Evolutionary conservation across 2,888 invertebrate species (phyloP).

Genomic region (Capitulum mitella): DNA sequence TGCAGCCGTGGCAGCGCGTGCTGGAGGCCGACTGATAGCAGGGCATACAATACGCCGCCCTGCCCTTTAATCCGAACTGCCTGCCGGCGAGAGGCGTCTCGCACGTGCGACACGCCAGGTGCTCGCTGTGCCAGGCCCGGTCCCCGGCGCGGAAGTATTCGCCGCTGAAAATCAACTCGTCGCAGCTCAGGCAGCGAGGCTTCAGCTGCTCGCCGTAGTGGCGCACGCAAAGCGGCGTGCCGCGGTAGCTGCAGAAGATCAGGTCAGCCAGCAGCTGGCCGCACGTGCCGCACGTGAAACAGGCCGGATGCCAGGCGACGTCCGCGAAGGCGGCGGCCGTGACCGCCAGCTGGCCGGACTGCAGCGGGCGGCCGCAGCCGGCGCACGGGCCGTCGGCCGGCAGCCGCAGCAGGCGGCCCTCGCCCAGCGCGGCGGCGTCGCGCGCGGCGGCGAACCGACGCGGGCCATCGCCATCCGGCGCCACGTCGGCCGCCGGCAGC

Average conservation of each 20-base stretch:
- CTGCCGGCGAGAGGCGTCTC: background rate
- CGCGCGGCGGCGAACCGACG: background rate
- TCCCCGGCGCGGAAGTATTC: background rate
- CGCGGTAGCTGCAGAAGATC: background rate
- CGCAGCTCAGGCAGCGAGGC: slow-evolving; percentile 1
- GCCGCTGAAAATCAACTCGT: background rate
- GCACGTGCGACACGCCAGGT: background rate
- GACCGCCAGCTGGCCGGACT: background rate
- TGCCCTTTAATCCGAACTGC: background rate
- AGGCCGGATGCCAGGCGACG: slow-evolving; percentile 13
- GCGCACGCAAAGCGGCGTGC: background rate
- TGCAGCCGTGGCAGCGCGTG: too few relatives aligned
- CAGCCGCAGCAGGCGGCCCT: background rate
- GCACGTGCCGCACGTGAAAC: background rate
- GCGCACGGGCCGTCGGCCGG: background rate
- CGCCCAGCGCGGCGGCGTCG: background rate
- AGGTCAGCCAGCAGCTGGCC: background rate
- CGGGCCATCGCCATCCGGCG: background rate
- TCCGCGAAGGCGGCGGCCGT: background rate
- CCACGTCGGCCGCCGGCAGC: background rate
- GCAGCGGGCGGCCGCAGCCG: background rate
- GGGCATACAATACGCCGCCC: background rate
- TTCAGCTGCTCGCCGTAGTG: background rate
- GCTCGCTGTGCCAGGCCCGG: background rate
- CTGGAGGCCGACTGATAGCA: too few relatives aligned